Evolutionary conservation across 2,888 invertebrate species (phyloP).

Genomic region (Stratiomys singularior): DNA sequence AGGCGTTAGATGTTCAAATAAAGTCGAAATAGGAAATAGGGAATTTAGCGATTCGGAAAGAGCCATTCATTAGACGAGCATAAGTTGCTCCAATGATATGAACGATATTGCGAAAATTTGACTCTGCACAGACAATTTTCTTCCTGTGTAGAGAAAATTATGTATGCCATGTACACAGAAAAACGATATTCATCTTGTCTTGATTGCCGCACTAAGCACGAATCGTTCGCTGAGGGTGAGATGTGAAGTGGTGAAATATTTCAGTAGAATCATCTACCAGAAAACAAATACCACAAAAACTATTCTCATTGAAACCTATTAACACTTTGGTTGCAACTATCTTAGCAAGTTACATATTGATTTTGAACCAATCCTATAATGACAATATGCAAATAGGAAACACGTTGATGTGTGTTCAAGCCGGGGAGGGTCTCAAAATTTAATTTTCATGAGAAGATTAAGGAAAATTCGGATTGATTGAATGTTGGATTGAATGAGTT

Average conservation of each 20-base stretch:
- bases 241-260: not conserved
- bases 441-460: too few relatives aligned
- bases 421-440: too few relatives aligned
- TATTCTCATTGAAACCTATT: constrained; percentile 31
- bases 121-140: not conserved
- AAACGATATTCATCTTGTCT: not conserved
- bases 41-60: not conserved
- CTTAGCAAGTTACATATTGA: constrained; percentile 41
- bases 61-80: constrained; percentile 14
- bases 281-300: constrained; percentile 42
- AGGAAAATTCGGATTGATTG: too few relatives aligned
- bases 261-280: not conserved
- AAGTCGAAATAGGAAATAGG: constrained; percentile 30
- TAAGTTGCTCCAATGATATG: constrained; percentile 22
- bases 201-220: not conserved
- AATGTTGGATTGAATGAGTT: too few relatives aligned
- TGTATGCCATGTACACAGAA: not conserved
- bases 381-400: constrained; percentile 30
- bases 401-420: not conserved
- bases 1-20: constrained; percentile 31
- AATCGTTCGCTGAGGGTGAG: not conserved
- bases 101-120: not conserved
- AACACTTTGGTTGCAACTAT: constrained; percentile 9
- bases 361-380: constrained; percentile 30
- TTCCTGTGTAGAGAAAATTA: not conserved